Conservation (phyloP, 2,797 vertebrate species). For the Aphelocoma californica region DNA sequence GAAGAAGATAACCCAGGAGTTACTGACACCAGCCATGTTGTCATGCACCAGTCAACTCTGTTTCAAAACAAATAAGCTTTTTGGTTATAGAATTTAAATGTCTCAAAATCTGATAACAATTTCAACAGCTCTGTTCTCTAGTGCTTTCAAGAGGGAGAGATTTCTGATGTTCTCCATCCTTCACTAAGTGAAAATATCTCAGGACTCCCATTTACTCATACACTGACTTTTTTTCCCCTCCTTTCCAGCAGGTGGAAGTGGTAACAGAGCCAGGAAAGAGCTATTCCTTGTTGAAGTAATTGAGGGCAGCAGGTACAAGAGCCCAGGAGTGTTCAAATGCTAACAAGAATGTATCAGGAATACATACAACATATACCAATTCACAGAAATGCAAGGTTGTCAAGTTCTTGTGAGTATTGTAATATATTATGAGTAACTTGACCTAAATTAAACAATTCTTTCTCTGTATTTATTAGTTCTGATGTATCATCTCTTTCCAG, state of each 20-base stretch:
- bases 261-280: constrained; percentile 54
- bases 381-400: background rate
- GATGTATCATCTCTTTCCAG: constrained; percentile 1
- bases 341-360: constrained; percentile 57
- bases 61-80: background rate
- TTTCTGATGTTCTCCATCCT: constrained; percentile 29
- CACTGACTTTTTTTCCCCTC: background rate
- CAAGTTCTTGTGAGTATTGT: background rate
- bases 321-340: constrained; percentile 47
- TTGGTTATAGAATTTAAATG: background rate
- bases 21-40: background rate
- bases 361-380: constrained; percentile 21
- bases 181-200: constrained; percentile 29
- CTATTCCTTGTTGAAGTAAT: constrained; percentile 61
- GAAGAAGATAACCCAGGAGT: background rate
- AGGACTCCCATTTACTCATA: constrained; percentile 29
- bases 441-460: constrained; percentile 44
- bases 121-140: background rate
- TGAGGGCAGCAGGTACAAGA: constrained; percentile 70
- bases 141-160: constrained; percentile 31
- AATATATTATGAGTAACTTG: constrained; percentile 21
- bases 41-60: background rate
- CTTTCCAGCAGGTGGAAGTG: constrained; percentile 19
- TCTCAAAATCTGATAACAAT: background rate
- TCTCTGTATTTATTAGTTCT: constrained; percentile 22